phyloP scores from a whole-genome alignment of 2,888 invertebrate genomes.

The Coelinius sp. region DNA sequence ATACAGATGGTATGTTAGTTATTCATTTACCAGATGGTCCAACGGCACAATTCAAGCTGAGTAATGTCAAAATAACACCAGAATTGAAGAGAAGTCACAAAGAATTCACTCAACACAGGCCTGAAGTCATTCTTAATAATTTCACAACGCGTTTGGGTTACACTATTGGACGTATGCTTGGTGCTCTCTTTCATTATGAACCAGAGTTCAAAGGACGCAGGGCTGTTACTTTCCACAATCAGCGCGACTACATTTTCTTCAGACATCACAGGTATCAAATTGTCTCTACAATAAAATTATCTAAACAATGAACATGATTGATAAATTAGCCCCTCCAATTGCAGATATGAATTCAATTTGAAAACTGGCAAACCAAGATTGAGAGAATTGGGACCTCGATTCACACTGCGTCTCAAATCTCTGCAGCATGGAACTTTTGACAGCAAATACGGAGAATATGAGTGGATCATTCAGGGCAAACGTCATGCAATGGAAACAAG shows the following conservation, averaged over 20 bases:
- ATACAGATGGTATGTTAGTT: constrained; percentile 86
- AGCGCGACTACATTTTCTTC: constrained; percentile 98
- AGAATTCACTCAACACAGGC: constrained; percentile 89
- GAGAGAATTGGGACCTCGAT: constrained; percentile 96
- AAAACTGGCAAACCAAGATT: constrained; percentile 83
- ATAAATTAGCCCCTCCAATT: too few relatives aligned
- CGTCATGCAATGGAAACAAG: constrained; percentile 95
- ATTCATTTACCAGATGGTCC: constrained; percentile 97
- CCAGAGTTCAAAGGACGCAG: constrained; percentile 95
- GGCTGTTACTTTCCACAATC: constrained; percentile 98
- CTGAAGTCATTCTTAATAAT: constrained; percentile 94
- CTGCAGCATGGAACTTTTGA: constrained; percentile 98
- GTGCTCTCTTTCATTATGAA: constrained; percentile 94
- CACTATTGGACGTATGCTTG: constrained; percentile 92
- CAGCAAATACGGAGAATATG: constrained; percentile 95
- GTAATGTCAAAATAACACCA: constrained; percentile 91
- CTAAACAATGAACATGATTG: too few relatives aligned
- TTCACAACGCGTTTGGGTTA: constrained; percentile 95
- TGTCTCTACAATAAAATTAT: too few relatives aligned
- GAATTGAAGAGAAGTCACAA: constrained; percentile 85
- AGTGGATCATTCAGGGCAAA: constrained; percentile 93
- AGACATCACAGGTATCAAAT: constrained; percentile 90
- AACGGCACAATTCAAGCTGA: constrained; percentile 95
- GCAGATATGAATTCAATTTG: constrained; percentile 88
- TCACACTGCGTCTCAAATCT: constrained; percentile 92